Evolutionary conservation across 2,797 vertebrate species (phyloP).

Genomic region (Peromyscus aztecus): DNA sequence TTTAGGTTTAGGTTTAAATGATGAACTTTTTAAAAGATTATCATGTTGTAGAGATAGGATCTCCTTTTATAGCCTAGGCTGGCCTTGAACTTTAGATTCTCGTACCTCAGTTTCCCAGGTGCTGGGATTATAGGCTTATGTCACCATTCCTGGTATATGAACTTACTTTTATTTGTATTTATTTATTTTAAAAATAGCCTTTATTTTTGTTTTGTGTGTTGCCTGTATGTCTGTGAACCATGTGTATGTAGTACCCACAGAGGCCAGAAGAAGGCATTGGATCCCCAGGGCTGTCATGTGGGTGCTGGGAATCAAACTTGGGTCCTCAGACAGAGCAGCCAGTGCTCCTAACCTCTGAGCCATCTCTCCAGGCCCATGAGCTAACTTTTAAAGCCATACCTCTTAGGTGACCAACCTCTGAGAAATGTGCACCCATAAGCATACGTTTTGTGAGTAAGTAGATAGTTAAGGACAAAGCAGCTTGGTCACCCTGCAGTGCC

Average conservation of each 20-base stretch:
- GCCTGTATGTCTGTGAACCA: neutral
- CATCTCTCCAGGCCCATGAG: neutral
- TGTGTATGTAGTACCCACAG: neutral
- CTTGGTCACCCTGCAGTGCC: neutral
- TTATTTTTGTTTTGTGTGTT: neutral
- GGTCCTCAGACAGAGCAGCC: neutral
- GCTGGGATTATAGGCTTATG: neutral
- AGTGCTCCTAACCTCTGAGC: neutral
- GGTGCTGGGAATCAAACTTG: neutral
- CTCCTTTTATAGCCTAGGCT: neutral
- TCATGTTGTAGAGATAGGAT: neutral
- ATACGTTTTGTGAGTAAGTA: neutral
- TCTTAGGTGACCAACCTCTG: neutral
- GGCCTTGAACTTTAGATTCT: neutral
- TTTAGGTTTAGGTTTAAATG: neutral
- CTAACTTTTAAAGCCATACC: neutral
- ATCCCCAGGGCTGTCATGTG: neutral
- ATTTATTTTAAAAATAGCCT: neutral
- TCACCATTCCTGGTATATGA: neutral
- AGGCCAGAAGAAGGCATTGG: neutral
- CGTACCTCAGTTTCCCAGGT: neutral
- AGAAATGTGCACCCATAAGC: neutral
- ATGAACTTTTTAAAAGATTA: neutral
- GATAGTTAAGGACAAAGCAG: neutral
- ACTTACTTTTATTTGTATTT: neutral